A percentile compares a stretch with the other conserved stretches of the same genome.
Evolutionary conservation across 2,888 invertebrate genomes (phyloP).

Genomic region (Luperina testacea): DNA sequence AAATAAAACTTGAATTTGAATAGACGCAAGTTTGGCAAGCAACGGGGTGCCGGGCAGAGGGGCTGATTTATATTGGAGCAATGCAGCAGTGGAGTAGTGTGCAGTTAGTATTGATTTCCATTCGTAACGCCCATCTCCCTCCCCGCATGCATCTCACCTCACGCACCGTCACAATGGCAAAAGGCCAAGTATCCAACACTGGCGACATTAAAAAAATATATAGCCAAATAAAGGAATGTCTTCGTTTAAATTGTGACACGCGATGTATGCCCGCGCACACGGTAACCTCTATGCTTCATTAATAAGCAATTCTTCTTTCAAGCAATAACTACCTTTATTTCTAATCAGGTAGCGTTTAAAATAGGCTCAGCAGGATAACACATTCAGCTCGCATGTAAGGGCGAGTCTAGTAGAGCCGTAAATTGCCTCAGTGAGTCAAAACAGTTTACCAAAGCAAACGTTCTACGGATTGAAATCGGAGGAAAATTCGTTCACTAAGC

Average conservation of each 20-base stretch:
- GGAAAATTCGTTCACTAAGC: conserved; percentile 53
- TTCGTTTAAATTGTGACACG: conserved; percentile 64
- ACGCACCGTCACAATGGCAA: conserved; percentile 86
- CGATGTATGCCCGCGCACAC: conserved; percentile 51
- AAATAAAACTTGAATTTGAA: conserved; percentile 70
- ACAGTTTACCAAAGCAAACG: conserved; percentile 63
- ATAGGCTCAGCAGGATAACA: conserved; percentile 30
- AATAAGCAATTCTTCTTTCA: conserved; percentile 7
- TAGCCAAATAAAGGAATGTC: conserved; percentile 60
- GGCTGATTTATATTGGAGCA: conserved; percentile 90
- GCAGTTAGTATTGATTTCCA: conserved; percentile 91
- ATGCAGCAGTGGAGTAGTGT: conserved; percentile 89
- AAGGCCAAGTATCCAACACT: conserved; percentile 81
- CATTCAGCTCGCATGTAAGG: conserved; percentile 39
- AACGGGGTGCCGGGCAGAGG: conserved; percentile 81
- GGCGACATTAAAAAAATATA: conserved; percentile 70
- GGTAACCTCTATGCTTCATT: conserved; percentile 29
- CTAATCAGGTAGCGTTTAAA: conserved; percentile 32
- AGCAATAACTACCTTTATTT: conserved; percentile 50
- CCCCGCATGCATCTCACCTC: conserved; percentile 82
- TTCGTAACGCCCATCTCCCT: conserved; percentile 82
- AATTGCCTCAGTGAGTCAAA: conserved; percentile 61
- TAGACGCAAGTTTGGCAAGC: conserved; percentile 81
- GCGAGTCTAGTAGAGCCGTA: conserved; percentile 45
- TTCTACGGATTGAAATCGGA: conserved; percentile 59